A percentile compares a stretch with the other conserved stretches of the same genome.
phyloP scores from a whole-genome alignment of 30 jellyfish, hydroid and myxozoan species.

The Turritopsis rubra region DNA sequence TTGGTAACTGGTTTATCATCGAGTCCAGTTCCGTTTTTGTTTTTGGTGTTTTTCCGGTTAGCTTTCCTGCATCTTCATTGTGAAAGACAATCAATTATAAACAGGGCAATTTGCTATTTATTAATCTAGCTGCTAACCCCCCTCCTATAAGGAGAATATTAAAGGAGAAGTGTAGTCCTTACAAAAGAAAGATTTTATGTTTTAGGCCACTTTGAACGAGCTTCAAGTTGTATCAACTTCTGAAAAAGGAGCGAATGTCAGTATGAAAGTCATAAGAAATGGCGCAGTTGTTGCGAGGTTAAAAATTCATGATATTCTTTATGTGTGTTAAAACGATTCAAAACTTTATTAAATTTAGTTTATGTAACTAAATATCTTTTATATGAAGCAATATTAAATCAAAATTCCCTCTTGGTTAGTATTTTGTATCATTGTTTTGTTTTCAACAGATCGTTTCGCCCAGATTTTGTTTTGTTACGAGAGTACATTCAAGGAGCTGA shows the following conservation, averaged over 20 bases:
- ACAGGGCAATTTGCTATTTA: too few relatives aligned
- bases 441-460: constrained; percentile 91
- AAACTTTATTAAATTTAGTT: too few relatives aligned
- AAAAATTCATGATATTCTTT: not conserved
- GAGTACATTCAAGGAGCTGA: constrained; percentile 71
- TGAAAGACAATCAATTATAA: too few relatives aligned
- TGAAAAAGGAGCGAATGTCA: constrained; percentile 87
- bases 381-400: too few relatives aligned
- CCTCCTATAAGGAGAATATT: too few relatives aligned
- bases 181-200: not conserved
- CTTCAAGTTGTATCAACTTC: constrained; percentile 71
- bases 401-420: not conserved
- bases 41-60: too few relatives aligned
- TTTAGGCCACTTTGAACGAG: constrained; percentile 81
- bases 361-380: too few relatives aligned
- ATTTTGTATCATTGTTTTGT: not conserved
- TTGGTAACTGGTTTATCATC: too few relatives aligned
- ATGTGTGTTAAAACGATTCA: too few relatives aligned
- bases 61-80: too few relatives aligned
- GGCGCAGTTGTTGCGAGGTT: constrained; percentile 82
- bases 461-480: constrained; percentile 80
- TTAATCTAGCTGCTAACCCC: too few relatives aligned
- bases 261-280: constrained; percentile 72
- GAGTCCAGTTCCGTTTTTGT: not conserved
- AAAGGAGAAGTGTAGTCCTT: too few relatives aligned